Percentiles rank a stretch among this genome's conserved stretches.
phyloP scores from a whole-genome alignment of 2,113 vertebrate genomes.

The Etheostoma cragini region DNA sequence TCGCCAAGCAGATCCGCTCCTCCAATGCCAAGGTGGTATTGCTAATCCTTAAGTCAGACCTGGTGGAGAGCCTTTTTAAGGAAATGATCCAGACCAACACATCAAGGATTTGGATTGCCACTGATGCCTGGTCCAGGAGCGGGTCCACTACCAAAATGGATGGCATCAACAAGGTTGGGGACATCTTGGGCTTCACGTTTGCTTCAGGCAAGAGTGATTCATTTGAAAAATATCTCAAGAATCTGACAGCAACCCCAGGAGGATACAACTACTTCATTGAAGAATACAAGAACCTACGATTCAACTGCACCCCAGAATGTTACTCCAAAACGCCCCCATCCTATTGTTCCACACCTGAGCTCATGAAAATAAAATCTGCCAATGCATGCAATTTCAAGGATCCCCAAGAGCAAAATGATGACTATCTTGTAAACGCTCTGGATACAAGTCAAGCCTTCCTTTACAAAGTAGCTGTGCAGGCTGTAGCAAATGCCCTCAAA shows the following conservation, averaged over 20 bases:
- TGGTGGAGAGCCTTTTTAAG: slow-evolving; percentile 71
- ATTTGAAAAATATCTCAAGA: slow-evolving; percentile 72
- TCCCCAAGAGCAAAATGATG: slow-evolving; percentile 64
- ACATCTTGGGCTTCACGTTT: slow-evolving; percentile 79
- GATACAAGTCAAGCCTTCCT: slow-evolving; percentile 42
- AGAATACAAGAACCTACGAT: slow-evolving; percentile 75
- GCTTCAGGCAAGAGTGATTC: slow-evolving; percentile 53
- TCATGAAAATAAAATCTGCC: slow-evolving; percentile 35
- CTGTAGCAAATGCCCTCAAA: slow-evolving; percentile 73
- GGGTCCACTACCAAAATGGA: slow-evolving; percentile 55
- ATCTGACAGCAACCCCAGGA: slow-evolving; percentile 57
- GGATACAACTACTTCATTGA: slow-evolving; percentile 76
- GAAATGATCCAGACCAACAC: slow-evolving; percentile 70
- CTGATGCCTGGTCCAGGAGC: slow-evolving; percentile 76
- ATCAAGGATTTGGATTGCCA: slow-evolving; percentile 78
- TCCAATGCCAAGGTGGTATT: slow-evolving; percentile 74
- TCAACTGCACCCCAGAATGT: slow-evolving; percentile 69
- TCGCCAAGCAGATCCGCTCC: slow-evolving; percentile 53
- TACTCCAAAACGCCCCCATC: slow-evolving; percentile 23
- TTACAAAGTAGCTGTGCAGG: slow-evolving; percentile 60
- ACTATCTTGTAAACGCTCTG: slow-evolving; percentile 52
- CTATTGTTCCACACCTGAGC: slow-evolving; percentile 25
- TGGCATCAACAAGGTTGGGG: slow-evolving; percentile 75
- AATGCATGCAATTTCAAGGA: slow-evolving; percentile 50
- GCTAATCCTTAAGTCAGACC: slow-evolving; percentile 67